These are phyloP conservation scores for Xenopus laevis DNA, from an alignment of 2,113 vertebrate species.

Conservation along the genomic window DNA sequence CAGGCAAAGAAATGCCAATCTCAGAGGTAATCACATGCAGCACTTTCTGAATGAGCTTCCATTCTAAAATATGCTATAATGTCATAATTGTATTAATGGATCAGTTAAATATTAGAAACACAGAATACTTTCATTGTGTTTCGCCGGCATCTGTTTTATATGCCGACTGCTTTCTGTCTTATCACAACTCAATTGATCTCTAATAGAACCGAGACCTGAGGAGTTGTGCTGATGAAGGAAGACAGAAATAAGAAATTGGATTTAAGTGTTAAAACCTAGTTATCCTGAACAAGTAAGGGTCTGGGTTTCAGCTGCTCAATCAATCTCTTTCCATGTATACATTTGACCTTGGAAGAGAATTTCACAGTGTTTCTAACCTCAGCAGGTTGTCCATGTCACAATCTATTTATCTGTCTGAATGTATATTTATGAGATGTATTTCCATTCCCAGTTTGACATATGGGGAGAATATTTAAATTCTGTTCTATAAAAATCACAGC, in stretches of 20 bases:
- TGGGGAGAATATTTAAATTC: neutral
- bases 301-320: constrained; percentile 39
- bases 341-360: constrained; percentile 36
- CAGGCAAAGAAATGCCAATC: constrained; percentile 18
- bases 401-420: constrained; percentile 22
- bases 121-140: neutral
- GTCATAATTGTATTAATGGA: constrained; percentile 35
- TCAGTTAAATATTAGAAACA: constrained; percentile 2
- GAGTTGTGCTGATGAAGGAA: constrained; percentile 42
- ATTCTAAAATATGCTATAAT: constrained; percentile 25
- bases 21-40: constrained; percentile 12
- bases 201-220: constrained; percentile 36
- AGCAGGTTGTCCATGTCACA: constrained; percentile 26
- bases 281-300: constrained; percentile 41
- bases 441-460: neutral
- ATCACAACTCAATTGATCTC: constrained; percentile 44
- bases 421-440: constrained; percentile 12
- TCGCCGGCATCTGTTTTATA: constrained; percentile 21
- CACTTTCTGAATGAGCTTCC: constrained; percentile 20
- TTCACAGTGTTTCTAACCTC: constrained; percentile 11
- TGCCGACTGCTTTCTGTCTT: constrained; percentile 35
- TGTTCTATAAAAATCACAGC: too few relatives aligned
- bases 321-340: constrained; percentile 37
- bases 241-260: constrained; percentile 47
- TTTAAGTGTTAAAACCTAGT: constrained; percentile 46